A percentile compares a stretch with the other conserved stretches of the same genome.
phyloP scores from a whole-genome alignment of 2,888 invertebrate genomes.

The Napeogenes sylphis region DNA sequence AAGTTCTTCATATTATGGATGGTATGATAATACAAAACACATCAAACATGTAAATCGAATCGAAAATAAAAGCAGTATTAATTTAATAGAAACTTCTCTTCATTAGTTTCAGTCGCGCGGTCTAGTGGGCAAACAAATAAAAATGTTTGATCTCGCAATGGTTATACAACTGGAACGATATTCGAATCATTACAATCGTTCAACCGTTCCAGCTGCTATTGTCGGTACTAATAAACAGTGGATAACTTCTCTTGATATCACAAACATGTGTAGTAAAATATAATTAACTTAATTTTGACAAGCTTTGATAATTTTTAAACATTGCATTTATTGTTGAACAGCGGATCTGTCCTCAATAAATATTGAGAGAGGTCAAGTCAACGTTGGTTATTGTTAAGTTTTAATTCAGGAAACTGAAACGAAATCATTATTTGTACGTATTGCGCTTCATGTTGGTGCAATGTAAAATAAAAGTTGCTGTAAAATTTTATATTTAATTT shows the following conservation, averaged over 20 bases:
- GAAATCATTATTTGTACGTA: slow-evolving; percentile 18
- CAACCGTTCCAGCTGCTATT: slow-evolving; percentile 44
- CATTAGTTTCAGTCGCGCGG: slow-evolving; percentile 72
- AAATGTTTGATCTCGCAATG: slow-evolving; percentile 69
- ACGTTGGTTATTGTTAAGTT: slow-evolving; percentile 17
- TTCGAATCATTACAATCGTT: slow-evolving; percentile 63
- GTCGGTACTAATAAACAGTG: slow-evolving; percentile 34
- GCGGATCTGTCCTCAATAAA: slow-evolving; percentile 21
- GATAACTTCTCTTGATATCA: slow-evolving; percentile 27
- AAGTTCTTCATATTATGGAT: background rate
- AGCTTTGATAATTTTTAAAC: slow-evolving; percentile 18
- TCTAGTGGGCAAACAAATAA: slow-evolving; percentile 72
- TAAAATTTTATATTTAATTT: slow-evolving; percentile 13
- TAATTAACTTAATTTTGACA: slow-evolving; percentile 28
- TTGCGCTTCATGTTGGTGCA: slow-evolving; percentile 15
- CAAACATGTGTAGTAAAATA: slow-evolving; percentile 25
- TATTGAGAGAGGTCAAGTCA: slow-evolving; percentile 27
- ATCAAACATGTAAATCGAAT: slow-evolving; percentile 45
- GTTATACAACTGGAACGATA: slow-evolving; percentile 64
- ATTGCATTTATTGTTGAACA: no score
- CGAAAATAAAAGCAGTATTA: slow-evolving; percentile 65
- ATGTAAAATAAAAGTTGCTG: slow-evolving; percentile 12
- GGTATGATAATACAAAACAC: slow-evolving; percentile 2
- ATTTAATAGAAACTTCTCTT: slow-evolving; percentile 73
- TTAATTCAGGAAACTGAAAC: slow-evolving; percentile 18